Conservation (phyloP, 2,113 vertebrate species). For the Stegastes partitus region DNA sequence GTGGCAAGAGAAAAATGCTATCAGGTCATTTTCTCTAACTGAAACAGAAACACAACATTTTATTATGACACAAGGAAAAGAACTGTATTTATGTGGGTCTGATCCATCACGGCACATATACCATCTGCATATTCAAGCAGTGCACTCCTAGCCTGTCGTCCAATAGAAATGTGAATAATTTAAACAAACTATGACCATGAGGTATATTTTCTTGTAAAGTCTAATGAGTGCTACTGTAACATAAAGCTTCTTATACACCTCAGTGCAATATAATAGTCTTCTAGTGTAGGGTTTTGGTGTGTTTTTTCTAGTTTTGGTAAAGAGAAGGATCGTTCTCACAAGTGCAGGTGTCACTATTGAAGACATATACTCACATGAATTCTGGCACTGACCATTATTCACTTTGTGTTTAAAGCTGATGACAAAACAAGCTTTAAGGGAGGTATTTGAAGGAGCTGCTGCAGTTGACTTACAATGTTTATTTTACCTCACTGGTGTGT, state of each 20-base stretch:
- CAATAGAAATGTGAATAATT: no score
- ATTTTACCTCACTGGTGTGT: conserved; percentile 36
- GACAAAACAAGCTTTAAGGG: not conserved
- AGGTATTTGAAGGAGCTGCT: conserved; percentile 15
- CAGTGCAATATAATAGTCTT: not conserved
- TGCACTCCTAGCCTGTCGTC: no score
- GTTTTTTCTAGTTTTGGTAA: not conserved
- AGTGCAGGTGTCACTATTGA: conserved; percentile 13
- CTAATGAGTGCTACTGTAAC: not conserved
- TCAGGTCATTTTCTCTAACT: no score
- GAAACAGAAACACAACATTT: no score
- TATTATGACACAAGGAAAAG: no score
- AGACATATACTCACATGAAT: not conserved
- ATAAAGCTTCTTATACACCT: not conserved
- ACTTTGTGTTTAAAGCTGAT: conserved; percentile 9
- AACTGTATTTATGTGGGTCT: no score
- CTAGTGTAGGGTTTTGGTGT: not conserved
- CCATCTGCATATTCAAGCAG: no score
- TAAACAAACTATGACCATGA: not conserved
- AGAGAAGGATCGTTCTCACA: not conserved
- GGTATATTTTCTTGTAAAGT: not conserved
- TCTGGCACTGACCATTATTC: not conserved
- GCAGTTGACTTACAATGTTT: conserved; percentile 16
- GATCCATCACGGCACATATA: no score
- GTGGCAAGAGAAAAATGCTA: no score